Evolutionary conservation across 1,140 invertebrate genomes (phyloP).

Genomic region (Cherax quadricarinatus): DNA sequence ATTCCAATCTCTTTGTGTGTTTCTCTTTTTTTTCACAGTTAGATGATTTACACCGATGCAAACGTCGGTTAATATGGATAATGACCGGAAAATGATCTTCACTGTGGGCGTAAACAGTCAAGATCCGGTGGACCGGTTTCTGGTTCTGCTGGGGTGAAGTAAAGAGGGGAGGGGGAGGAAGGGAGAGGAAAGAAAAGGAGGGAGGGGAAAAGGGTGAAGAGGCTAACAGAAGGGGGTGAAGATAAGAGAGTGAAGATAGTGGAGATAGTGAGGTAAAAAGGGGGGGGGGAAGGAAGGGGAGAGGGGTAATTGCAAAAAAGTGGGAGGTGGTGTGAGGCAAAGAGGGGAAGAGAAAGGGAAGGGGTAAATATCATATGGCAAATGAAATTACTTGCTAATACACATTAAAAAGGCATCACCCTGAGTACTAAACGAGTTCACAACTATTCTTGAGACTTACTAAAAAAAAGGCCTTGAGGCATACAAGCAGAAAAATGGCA

Average conservation of each 20-base stretch:
- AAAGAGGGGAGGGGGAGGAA: background rate
- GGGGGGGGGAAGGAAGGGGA: background rate
- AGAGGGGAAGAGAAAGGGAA: too few relatives aligned
- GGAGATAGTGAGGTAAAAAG: background rate
- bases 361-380: too few relatives aligned
- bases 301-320: too few relatives aligned
- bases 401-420: too few relatives aligned
- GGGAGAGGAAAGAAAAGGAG: background rate
- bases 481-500: too few relatives aligned
- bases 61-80: constrained; percentile 50
- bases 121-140: constrained; percentile 54
- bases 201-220: too few relatives aligned
- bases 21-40: constrained; percentile 17
- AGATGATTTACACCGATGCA: constrained; percentile 50
- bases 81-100: constrained; percentile 58
- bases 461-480: too few relatives aligned
- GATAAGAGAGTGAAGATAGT: background rate
- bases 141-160: constrained; percentile 4
- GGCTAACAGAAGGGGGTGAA: background rate
- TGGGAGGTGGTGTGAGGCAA: too few relatives aligned
- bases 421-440: too few relatives aligned
- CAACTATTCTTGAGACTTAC: too few relatives aligned
- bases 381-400: too few relatives aligned
- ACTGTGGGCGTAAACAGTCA: constrained; percentile 40
- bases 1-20: background rate